A percentile compares a stretch with the other conserved stretches of the same genome.
Evolutionary conservation across 2,888 invertebrate genomes (phyloP).

Genomic region (Heliconius charithonia): DNA sequence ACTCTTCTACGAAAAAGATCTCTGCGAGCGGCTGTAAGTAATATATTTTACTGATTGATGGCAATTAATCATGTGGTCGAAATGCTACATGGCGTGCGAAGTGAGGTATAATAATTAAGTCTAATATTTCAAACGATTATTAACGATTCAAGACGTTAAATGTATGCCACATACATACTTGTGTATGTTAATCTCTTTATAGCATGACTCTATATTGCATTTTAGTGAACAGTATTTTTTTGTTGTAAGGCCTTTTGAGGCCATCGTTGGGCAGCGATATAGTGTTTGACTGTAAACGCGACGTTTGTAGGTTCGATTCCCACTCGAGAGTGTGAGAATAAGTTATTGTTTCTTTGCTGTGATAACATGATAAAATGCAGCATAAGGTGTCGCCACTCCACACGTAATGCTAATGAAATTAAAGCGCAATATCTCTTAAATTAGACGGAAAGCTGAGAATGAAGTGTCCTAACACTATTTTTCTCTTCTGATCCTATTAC

Average conservation of each 20-base stretch:
- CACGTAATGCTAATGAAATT: too few relatives aligned
- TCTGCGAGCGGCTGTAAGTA: neutral
- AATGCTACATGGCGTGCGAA: neutral
- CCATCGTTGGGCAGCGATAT: too few relatives aligned
- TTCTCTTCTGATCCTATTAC: too few relatives aligned
- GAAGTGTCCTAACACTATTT: too few relatives aligned
- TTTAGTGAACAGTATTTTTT: neutral
- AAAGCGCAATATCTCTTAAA: too few relatives aligned
- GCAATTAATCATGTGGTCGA: neutral
- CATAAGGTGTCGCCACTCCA: too few relatives aligned
- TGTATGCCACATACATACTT: neutral
- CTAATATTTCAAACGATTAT: neutral
- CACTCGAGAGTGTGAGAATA: too few relatives aligned
- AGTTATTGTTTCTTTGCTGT: too few relatives aligned
- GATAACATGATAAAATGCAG: too few relatives aligned
- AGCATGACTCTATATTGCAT: neutral
- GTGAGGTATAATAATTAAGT: conserved; percentile 4
- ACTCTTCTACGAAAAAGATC: neutral
- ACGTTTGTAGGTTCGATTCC: too few relatives aligned
- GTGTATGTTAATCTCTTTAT: conserved; percentile 16
- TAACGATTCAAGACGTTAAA: conserved; percentile 7
- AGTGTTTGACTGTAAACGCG: too few relatives aligned
- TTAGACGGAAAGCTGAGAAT: too few relatives aligned
- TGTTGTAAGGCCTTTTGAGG: neutral
- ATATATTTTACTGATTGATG: conserved; percentile 1